These are phyloP conservation scores for Molorchus minor DNA, from an alignment of 2,888 invertebrate genomes.

Conservation along the genomic window DNA sequence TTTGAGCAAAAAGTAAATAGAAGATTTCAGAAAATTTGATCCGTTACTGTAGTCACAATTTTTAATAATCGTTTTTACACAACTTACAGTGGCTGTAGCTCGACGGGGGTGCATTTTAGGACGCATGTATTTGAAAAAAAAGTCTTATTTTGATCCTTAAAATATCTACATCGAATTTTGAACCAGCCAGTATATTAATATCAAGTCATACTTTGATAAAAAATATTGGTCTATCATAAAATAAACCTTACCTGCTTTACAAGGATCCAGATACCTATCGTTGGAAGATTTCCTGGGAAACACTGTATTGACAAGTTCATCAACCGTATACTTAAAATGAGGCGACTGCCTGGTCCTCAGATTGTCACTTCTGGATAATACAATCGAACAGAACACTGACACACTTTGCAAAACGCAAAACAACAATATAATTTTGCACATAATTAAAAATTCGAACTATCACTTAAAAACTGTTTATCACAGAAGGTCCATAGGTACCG, in stretches of 20 bases:
- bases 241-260: slow-evolving; percentile 78
- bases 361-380: slow-evolving; percentile 28
- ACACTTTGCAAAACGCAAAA: slow-evolving; percentile 29
- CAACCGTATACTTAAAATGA: slow-evolving; percentile 66
- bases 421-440: slow-evolving; percentile 31
- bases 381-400: slow-evolving; percentile 33
- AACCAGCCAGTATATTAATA: no score
- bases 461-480: slow-evolving; percentile 32
- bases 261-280: slow-evolving; percentile 84
- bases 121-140: no score
- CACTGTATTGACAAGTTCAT: slow-evolving; percentile 71
- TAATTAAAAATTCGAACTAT: slow-evolving; percentile 29
- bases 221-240: slow-evolving; percentile 2
- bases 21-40: no score
- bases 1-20: no score
- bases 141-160: no score
- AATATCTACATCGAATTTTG: no score
- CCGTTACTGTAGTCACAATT: no score
- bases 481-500: slow-evolving; percentile 31
- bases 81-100: no score
- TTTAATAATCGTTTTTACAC: no score
- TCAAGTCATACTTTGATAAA: no score
- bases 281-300: slow-evolving; percentile 76
- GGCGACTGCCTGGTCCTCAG: slow-evolving; percentile 20
- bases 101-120: no score